Conservation (phyloP, 2,888 invertebrate species). For the Netelia virgata region DNA sequence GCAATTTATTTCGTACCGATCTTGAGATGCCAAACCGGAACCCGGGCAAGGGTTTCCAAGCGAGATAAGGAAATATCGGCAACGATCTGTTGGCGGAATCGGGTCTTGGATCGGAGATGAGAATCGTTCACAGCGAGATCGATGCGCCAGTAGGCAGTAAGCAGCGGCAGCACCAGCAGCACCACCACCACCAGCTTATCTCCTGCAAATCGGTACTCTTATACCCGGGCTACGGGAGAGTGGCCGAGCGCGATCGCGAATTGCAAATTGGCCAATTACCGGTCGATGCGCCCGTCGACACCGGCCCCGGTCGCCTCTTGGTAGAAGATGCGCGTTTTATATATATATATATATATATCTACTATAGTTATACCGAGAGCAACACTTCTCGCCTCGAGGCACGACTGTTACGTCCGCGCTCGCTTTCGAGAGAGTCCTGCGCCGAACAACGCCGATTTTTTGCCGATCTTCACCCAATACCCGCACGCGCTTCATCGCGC, state of each 20-base stretch:
- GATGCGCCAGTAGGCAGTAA: slow-evolving; percentile 58
- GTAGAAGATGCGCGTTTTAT: slow-evolving; percentile 11
- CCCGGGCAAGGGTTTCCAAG: slow-evolving; percentile 17
- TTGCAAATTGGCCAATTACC: slow-evolving; percentile 77
- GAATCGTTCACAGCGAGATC: slow-evolving; percentile 55
- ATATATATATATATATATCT: not conserved
- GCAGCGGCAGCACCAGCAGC: slow-evolving; percentile 21
- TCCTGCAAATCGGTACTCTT: slow-evolving; percentile 60
- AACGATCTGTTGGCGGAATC: slow-evolving; percentile 52
- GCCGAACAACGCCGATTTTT: slow-evolving; percentile 51
- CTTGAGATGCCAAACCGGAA: slow-evolving; percentile 42
- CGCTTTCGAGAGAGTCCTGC: slow-evolving; percentile 34
- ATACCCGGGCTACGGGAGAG: slow-evolving; percentile 47
- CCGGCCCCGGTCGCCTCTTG: slow-evolving; percentile 53
- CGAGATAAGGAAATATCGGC: slow-evolving; percentile 63
- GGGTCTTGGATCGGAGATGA: slow-evolving; percentile 61
- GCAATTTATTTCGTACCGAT: slow-evolving; percentile 26
- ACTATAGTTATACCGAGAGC: slow-evolving; percentile 20
- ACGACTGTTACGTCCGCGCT: slow-evolving; percentile 31
- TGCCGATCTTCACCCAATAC: slow-evolving; percentile 58
- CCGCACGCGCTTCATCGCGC: slow-evolving; percentile 53
- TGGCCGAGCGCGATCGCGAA: slow-evolving; percentile 68
- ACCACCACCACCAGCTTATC: slow-evolving; percentile 54
- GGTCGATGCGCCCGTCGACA: slow-evolving; percentile 71
- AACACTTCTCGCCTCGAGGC: slow-evolving; percentile 59